phyloP scores from a whole-genome alignment of 2,888 invertebrate species.

The Ormyrus nitidulus region DNA sequence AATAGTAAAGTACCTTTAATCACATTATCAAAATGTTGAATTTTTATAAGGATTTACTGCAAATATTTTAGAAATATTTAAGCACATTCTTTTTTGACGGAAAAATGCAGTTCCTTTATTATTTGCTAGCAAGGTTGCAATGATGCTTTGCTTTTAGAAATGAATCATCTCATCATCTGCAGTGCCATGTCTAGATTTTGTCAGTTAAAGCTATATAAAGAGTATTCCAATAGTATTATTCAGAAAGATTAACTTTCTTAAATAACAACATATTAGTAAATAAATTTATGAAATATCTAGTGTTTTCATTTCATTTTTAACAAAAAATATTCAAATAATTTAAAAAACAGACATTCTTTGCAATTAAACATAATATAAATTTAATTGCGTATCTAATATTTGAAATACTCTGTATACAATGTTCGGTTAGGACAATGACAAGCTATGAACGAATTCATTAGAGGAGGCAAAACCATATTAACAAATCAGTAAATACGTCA shows the following conservation, averaged over 20 bases:
- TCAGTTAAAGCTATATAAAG: conserved; percentile 51
- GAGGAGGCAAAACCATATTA: conserved; percentile 70
- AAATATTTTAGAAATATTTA: conserved; percentile 28
- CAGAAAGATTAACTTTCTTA: neutral
- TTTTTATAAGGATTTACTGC: conserved; percentile 28
- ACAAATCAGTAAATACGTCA: conserved; percentile 72
- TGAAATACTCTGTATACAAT: conserved; percentile 51
- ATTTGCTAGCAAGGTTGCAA: conserved; percentile 36
- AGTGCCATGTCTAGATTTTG: conserved; percentile 49
- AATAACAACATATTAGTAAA: neutral
- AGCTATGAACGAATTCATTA: conserved; percentile 68
- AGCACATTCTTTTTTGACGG: conserved; percentile 27
- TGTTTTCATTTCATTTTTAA: conserved; percentile 1
- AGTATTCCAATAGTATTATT: conserved; percentile 42
- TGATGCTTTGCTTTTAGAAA: conserved; percentile 22
- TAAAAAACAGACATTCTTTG: too few species aligned
- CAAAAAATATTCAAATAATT: neutral
- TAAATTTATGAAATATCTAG: neutral
- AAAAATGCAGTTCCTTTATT: conserved; percentile 36
- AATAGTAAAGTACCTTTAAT: neutral
- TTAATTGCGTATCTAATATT: conserved; percentile 9
- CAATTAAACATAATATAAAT: neutral
- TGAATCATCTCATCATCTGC: conserved; percentile 52
- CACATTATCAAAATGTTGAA: neutral
- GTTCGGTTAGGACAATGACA: conserved; percentile 71